Evolutionary conservation across 1,140 invertebrate genomes (phyloP).

Genomic region (Hyles euphorbiae): DNA sequence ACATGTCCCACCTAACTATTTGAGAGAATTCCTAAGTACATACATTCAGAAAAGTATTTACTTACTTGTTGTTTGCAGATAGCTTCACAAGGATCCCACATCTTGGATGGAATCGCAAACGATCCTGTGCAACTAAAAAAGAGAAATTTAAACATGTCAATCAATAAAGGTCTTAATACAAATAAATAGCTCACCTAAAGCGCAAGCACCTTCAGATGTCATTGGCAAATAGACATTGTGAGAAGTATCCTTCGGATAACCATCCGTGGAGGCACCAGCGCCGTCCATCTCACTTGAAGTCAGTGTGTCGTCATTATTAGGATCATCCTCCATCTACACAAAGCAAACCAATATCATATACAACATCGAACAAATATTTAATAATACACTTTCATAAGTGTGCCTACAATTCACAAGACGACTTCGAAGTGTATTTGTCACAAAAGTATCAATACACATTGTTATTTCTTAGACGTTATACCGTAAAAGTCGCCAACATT

Average conservation of each 20-base stretch:
- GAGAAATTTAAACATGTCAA: constrained; percentile 6
- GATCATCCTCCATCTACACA: constrained; percentile 45
- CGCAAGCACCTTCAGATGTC: constrained; percentile 39
- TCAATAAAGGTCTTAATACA: not conserved
- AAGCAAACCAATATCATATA: not conserved
- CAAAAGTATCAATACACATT: too few species aligned
- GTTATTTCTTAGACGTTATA: too few species aligned
- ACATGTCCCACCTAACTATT: too few species aligned
- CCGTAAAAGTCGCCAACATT: too few species aligned
- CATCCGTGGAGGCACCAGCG: constrained; percentile 20
- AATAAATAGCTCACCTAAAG: constrained; percentile 17
- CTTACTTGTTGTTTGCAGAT: constrained; percentile 81
- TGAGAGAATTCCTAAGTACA: too few species aligned
- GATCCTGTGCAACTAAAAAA: constrained; percentile 76
- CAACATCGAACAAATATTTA: not conserved
- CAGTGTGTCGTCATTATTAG: constrained; percentile 52
- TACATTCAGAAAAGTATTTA: constrained; percentile 6
- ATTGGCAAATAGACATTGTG: constrained; percentile 40
- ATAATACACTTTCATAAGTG: constrained; percentile 1
- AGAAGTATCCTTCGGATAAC: constrained; percentile 27
- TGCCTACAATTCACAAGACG: not conserved
- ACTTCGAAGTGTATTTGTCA: too few species aligned
- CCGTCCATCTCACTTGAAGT: constrained; percentile 39
- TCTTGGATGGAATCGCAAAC: constrained; percentile 90
- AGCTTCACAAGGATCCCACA: constrained; percentile 93